Conservation (phyloP, 1,140 invertebrate species). For the Pectinophora gossypiella region DNA sequence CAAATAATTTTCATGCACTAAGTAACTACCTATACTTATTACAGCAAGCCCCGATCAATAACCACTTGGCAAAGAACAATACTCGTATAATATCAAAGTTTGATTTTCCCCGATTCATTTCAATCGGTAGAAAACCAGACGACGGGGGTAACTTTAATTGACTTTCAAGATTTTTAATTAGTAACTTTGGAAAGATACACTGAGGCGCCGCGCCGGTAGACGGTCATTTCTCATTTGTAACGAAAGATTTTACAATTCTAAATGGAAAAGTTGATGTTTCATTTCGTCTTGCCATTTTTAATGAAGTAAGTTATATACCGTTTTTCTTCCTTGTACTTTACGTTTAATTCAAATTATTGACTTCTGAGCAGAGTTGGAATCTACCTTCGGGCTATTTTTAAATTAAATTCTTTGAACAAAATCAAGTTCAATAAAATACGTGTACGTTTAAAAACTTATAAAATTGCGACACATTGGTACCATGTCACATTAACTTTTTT, state of each 20-base stretch:
- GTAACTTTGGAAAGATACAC: conserved; percentile 63
- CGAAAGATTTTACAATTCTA: conserved; percentile 41
- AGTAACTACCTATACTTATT: too few species aligned
- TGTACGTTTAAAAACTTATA: too few species aligned
- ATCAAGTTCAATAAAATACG: too few species aligned
- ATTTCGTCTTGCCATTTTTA: conserved; percentile 15
- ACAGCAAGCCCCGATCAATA: too few species aligned
- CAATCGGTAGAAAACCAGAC: conserved; percentile 24
- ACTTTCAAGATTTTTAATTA: conserved; percentile 71
- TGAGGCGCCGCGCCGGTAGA: conserved; percentile 20
- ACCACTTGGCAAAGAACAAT: conserved; percentile 3
- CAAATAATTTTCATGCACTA: too few species aligned
- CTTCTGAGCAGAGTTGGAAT: too few species aligned
- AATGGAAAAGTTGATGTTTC: conserved; percentile 38
- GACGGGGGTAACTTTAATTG: conserved; percentile 57
- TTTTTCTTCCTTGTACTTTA: too few species aligned
- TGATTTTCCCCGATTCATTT: conserved; percentile 43
- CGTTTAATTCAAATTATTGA: too few species aligned
- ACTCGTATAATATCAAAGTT: conserved; percentile 32
- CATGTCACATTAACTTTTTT: too few species aligned
- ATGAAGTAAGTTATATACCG: not conserved
- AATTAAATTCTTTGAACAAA: too few species aligned
- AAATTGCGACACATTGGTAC: too few species aligned
- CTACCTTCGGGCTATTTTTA: too few species aligned
- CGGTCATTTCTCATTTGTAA: conserved; percentile 36